Evolutionary conservation across 2,113 vertebrate genomes (phyloP), one percentile per base, ranked within the genome.

Genomic region (Scopus umbretta): DNA sequence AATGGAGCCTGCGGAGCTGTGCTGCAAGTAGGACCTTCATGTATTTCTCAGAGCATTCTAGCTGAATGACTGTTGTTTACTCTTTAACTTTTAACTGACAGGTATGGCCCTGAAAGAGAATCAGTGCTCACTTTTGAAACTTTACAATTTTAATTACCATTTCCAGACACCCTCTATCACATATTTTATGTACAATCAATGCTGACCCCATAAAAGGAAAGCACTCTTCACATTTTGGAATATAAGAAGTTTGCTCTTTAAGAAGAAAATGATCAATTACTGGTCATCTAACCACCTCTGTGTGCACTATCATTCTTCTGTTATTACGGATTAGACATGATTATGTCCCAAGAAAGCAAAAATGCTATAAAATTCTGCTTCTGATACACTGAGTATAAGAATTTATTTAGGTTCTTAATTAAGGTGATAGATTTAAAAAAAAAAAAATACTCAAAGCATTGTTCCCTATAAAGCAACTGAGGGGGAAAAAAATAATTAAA

Each of bases 81-180:
- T 55, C 50, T 42, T n/a, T 72, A 83, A 86, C 83, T 91, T 96
- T 89, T 94, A 96, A 80, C 79, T 67, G 86, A 78, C 81, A 95
- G 65, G 56, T 95, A 90, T 23, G 66, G 92, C 83, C 68, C 38
- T 78, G 82, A 96, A 97, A 96, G 78, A 81, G 66, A 97, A 96
- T 97, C 97, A 94, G 55, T 96, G 78, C 29, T 96, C 81, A 65
- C 85, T 92, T 95, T 5, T 81, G 59, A 96, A 96, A 96, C 80
- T 52, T 92, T 89, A 94, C 95, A 78, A 83, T 88, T 97, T 97
- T 97, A 98, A 97, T 97, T 97, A 96, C 83, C 40, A 53, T 84
- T 92, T 94, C 88, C 96, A 94, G 86, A 95, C 84, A 84, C 40
- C 36, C 10, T 74, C 43, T 92, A 82, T 88, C 86, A 82, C 81